Percentiles rank a stretch among this genome's conserved stretches.
Conservation (phyloP, 2,113 vertebrate species). For the Nothoprocta perdicaria region DNA sequence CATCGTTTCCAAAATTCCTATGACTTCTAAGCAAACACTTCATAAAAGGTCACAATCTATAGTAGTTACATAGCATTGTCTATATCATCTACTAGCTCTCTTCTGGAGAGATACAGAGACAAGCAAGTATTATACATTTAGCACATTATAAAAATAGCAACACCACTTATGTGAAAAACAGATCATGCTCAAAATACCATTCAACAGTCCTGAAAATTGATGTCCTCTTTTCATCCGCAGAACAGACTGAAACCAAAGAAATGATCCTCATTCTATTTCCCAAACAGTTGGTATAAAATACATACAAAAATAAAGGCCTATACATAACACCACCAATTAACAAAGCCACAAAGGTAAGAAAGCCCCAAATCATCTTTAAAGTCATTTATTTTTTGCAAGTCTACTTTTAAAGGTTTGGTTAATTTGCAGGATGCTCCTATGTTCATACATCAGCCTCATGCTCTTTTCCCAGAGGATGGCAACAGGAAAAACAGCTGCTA, state of each 20-base stretch:
- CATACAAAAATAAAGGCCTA: neutral
- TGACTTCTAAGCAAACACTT: neutral
- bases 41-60: neutral
- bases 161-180: neutral
- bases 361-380: neutral
- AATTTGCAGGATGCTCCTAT: neutral
- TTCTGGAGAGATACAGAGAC: neutral
- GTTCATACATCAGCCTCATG: rapidly evolving
- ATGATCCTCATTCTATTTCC: neutral
- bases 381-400: slow-evolving; percentile 1
- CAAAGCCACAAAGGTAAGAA: neutral
- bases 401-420: neutral
- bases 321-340: neutral
- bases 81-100: neutral
- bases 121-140: neutral
- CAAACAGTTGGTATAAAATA: neutral
- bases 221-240: neutral
- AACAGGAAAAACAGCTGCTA: neutral
- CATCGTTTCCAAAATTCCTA: neutral
- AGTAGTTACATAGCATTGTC: neutral
- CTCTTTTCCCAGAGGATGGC: neutral
- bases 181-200: neutral
- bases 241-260: neutral
- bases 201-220: neutral
- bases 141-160: neutral